Evolutionary conservation across 2,888 invertebrate genomes (phyloP), one percentile per base, ranked within the genome.

Genomic region (Pristionchus exspectatus): DNA sequence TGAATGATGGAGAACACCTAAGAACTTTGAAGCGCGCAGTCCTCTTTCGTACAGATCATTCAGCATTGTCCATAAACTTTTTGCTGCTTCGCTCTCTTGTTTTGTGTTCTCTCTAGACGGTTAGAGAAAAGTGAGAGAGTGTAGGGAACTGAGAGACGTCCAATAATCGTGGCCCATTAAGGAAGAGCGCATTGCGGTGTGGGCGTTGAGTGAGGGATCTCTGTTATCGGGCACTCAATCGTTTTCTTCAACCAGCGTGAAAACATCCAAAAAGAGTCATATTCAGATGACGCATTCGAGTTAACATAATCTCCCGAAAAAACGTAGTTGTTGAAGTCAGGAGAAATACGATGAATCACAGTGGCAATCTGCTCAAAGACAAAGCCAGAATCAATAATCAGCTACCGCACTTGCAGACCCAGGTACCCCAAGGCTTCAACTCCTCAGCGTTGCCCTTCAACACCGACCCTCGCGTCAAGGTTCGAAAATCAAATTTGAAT

Each of bases 361-460:
- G 18, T 33, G n/a, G 33, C 2, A 72, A 33, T 33, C 33, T 5
- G 14, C 66, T 27, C 72, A 72, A 72, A 9, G 24, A n/a, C 77
- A 77, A 38, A 10, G 56, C 10, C 44, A 27, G 7, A 56, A 81
- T 50, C 44, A 74, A 33, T 38, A 74, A 33, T 10, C 38, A 33
- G 9, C 33, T 74, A 38, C 33, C 56, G 33, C 27, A 21, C 56
- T n/a, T 88, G 77, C 56, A 92, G 92, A 88, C 90, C 21, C 63
- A 87, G 16, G 92, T 91, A 44, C 92, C 92, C 33, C 90, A 92
- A 85, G 93, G 93, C 30, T 93, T 93, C 92, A 93, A 93, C 91
- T 86, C 30, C 44, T 87, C 92, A 9, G 93, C 93, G 3, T 87
- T 92, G 72, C 93, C 93, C 16, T 93, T 93, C 90, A 90, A 91